These are phyloP conservation scores for Lasiommata megera DNA, from an alignment of 2,888 invertebrate species.

Conservation along the genomic window DNA sequence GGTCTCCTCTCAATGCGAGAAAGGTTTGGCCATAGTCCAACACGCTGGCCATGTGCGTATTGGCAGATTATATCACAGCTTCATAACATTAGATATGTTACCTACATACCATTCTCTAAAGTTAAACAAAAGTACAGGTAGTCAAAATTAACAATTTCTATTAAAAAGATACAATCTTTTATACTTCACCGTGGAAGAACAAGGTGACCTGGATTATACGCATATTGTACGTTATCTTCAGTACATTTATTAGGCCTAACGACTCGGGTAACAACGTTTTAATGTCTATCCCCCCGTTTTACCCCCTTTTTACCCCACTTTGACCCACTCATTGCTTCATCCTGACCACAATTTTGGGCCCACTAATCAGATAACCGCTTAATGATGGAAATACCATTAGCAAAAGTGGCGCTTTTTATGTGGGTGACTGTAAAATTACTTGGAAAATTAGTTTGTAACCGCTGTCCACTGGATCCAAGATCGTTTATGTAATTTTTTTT, in stretches of 20 bases:
- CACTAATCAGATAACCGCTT: slow-evolving; percentile 55
- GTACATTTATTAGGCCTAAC: slow-evolving; percentile 34
- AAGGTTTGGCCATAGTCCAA: too few species aligned
- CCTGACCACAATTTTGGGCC: slow-evolving; percentile 45
- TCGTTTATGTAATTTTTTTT: not conserved
- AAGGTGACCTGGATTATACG: slow-evolving; percentile 1
- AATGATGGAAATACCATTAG: slow-evolving; percentile 49
- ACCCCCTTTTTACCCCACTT: not conserved
- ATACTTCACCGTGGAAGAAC: not conserved
- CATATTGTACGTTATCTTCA: slow-evolving; percentile 22
- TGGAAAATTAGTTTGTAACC: slow-evolving; percentile 15
- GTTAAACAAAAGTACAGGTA: not conserved
- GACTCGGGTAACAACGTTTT: slow-evolving; percentile 32
- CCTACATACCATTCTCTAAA: too few species aligned
- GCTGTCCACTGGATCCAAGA: not conserved
- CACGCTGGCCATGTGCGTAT: too few species aligned
- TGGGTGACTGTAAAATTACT: slow-evolving; percentile 28
- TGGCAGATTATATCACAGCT: too few species aligned
- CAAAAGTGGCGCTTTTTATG: slow-evolving; percentile 29
- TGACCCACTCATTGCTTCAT: slow-evolving; percentile 30
- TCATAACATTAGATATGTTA: too few species aligned
- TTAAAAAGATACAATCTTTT: not conserved
- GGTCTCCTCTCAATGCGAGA: too few species aligned
- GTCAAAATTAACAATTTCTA: not conserved
- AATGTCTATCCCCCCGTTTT: slow-evolving; percentile 21